These are phyloP conservation scores for Busseola fusca DNA, from an alignment of 2,888 invertebrate species.

Conservation along the genomic window DNA sequence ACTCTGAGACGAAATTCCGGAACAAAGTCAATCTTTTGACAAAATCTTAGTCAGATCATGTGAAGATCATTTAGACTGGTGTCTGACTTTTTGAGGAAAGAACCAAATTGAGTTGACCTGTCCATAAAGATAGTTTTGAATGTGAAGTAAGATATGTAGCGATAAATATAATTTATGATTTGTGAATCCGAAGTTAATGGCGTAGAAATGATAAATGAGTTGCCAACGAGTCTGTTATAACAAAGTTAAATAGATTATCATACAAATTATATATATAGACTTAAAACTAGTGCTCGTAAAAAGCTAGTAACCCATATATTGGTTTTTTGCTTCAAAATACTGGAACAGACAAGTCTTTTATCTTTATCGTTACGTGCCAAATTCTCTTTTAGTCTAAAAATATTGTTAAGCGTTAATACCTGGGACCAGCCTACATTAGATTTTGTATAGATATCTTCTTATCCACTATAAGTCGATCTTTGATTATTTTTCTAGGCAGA, in stretches of 20 bases:
- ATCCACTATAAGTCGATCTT: not conserved
- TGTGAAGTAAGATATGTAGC: not conserved
- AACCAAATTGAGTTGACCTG: not conserved
- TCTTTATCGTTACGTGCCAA: conserved; percentile 14
- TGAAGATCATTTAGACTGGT: not conserved
- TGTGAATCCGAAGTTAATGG: not conserved
- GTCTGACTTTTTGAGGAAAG: not conserved
- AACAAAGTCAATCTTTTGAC: not conserved
- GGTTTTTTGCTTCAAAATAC: not conserved
- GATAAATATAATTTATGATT: not conserved
- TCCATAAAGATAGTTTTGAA: not conserved
- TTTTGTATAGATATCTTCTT: not conserved
- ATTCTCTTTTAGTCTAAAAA: conserved; percentile 11
- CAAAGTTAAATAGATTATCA: not conserved
- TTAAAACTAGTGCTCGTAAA: not conserved
- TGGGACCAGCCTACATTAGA: not conserved
- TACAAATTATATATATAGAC: not conserved
- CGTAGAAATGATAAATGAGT: not conserved
- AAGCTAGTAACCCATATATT: not conserved
- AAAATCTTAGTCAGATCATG: not conserved
- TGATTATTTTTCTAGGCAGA: conserved; percentile 9
- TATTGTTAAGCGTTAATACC: not conserved
- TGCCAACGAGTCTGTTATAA: too few species aligned
- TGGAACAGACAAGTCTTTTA: conserved; percentile 10
- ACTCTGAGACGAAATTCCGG: not conserved